phyloP scores from a whole-genome alignment of 2,888 invertebrate genomes.

The Yponomeuta evonymella region DNA sequence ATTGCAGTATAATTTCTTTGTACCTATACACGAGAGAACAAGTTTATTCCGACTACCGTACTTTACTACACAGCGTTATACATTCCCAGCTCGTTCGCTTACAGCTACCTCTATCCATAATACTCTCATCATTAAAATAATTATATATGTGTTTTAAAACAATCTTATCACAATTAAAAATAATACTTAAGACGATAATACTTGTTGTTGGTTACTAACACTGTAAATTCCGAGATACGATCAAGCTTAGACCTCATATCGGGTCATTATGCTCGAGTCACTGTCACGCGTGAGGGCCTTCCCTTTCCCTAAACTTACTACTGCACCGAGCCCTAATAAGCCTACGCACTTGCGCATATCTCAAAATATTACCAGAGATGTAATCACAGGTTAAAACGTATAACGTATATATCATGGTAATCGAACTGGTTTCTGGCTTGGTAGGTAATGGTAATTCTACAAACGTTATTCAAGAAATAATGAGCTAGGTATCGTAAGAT shows the following conservation, averaged over 20 bases:
- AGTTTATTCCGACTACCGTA: conserved; percentile 51
- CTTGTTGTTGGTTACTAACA: conserved; percentile 40
- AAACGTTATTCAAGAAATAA: not conserved
- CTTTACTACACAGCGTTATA: conserved; percentile 61
- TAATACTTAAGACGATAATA: conserved; percentile 72
- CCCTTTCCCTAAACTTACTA: not conserved
- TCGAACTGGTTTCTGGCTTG: not conserved
- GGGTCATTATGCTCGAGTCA: not conserved
- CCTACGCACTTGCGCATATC: not conserved
- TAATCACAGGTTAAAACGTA: conserved; percentile 1
- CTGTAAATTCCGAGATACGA: conserved; percentile 20
- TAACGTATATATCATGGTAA: not conserved
- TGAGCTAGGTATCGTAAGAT: not conserved
- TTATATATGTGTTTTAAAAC: conserved; percentile 37
- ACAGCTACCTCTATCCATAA: conserved; percentile 63
- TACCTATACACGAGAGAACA: conserved; percentile 63
- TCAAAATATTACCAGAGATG: not conserved
- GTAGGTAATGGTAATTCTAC: not conserved
- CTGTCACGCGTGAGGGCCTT: not conserved
- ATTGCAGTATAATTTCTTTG: conserved; percentile 71
- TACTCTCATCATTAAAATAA: conserved; percentile 63
- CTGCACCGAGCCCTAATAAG: not conserved
- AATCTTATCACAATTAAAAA: conserved; percentile 70
- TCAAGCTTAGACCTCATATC: conserved; percentile 1
- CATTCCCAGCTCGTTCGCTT: conserved; percentile 57